phyloP scores from a whole-genome alignment of 2,888 invertebrate species.

The Mesochorus sp. region DNA sequence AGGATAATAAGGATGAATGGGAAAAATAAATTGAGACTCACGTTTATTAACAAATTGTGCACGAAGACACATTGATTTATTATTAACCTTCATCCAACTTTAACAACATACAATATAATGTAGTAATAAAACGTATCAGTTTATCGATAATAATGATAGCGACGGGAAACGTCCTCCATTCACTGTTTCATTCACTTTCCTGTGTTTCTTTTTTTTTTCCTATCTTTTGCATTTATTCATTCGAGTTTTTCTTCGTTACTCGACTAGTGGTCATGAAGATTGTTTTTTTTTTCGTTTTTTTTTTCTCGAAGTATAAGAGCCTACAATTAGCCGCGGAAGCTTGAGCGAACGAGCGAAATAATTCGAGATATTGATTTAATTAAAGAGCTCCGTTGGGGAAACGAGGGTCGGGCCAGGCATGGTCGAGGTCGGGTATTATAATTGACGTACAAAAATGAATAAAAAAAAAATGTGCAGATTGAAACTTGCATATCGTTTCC shows the following conservation, averaged over 20 bases:
- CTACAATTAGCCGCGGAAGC: constrained; percentile 14
- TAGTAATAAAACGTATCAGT: constrained; percentile 78
- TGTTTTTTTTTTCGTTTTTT: background rate
- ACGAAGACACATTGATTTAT: constrained; percentile 74
- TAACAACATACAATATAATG: constrained; percentile 82
- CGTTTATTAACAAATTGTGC: constrained; percentile 77
- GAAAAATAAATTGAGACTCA: background rate
- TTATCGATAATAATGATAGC: constrained; percentile 77
- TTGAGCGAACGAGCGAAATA: constrained; percentile 13
- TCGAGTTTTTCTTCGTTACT: constrained; percentile 9
- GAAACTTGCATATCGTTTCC: too few relatives aligned
- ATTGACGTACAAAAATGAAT: constrained; percentile 17
- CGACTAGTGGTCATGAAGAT: constrained; percentile 17
- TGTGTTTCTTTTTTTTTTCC: constrained; percentile 42
- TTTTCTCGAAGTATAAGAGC: background rate
- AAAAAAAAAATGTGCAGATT: too few relatives aligned
- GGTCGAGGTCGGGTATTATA: background rate
- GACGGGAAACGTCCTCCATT: constrained; percentile 70
- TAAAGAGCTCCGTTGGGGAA: background rate
- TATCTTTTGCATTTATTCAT: constrained; percentile 4
- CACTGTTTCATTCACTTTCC: constrained; percentile 63
- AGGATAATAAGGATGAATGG: too few relatives aligned
- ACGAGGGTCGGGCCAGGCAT: background rate
- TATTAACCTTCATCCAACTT: constrained; percentile 81
- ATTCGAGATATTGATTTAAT: background rate